Percentiles rank a stretch among this genome's conserved stretches.
phyloP scores from a whole-genome alignment of 2,797 vertebrate genomes.

The Schizopygopsis malacanthus region DNA sequence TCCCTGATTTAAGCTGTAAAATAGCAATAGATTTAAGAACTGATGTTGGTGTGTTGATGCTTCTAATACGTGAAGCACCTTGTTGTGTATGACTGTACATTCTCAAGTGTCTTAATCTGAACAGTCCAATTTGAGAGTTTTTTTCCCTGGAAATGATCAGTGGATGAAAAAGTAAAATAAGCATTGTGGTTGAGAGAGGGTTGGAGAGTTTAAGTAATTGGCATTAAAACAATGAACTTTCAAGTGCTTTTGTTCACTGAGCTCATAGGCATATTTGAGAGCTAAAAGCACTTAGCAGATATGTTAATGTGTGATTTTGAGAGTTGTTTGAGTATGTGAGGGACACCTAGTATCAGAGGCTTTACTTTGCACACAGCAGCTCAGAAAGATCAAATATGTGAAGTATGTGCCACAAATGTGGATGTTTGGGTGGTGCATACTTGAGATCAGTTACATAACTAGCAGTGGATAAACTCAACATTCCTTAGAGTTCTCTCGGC shows the following conservation, averaged over 20 bases:
- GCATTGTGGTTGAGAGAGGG: neutral
- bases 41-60: neutral
- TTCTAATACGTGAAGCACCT: neutral
- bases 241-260: neutral
- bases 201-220: neutral
- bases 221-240: neutral
- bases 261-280: neutral
- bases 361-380: neutral
- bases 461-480: constrained; percentile 66
- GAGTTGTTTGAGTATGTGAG: neutral
- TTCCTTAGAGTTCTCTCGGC: constrained; percentile 58
- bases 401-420: constrained; percentile 9
- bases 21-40: neutral
- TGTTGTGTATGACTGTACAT: neutral
- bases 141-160: neutral
- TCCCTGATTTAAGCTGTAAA: neutral
- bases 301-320: neutral
- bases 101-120: neutral
- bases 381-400: constrained; percentile 13
- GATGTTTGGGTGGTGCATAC: constrained; percentile 54
- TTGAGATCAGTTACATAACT: constrained; percentile 60
- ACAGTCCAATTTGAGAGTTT: neutral
- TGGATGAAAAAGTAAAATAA: neutral
- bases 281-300: neutral
- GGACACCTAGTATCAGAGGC: neutral